Conservation (phyloP, 2,113 vertebrate species). For the Cyprinus carpio region DNA sequence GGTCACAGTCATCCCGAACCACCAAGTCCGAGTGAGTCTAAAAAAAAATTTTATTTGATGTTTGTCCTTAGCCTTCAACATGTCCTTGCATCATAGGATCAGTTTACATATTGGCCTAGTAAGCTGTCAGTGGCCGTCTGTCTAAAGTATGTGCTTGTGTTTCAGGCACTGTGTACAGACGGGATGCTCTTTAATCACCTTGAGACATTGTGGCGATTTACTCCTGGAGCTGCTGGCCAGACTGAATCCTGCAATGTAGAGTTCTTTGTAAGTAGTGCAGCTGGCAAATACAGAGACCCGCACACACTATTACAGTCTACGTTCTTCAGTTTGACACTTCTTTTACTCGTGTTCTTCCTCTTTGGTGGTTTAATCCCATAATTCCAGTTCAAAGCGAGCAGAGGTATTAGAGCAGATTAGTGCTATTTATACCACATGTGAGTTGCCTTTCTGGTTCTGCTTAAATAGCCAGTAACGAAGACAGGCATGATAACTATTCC, state of each 20-base stretch:
- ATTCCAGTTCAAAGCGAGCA: background rate
- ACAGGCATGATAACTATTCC: conserved; percentile 36
- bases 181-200: conserved; percentile 79
- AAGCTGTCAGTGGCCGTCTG: background rate
- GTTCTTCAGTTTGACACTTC: background rate
- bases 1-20: conserved; percentile 71
- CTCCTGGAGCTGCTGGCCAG: conserved; percentile 62
- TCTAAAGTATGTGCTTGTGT: conserved; percentile 30
- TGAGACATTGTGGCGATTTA: conserved; percentile 79
- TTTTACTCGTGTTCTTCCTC: background rate
- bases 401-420: conserved; percentile 54
- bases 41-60: background rate
- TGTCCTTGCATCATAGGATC: background rate
- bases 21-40: conserved; percentile 73
- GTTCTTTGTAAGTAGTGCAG: conserved; percentile 73
- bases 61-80: conserved; percentile 2
- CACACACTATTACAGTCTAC: background rate
- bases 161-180: conserved; percentile 77
- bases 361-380: background rate
- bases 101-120: background rate
- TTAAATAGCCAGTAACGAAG: conserved; percentile 51
- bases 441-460: conserved; percentile 26
- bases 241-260: conserved; percentile 72
- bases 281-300: background rate
- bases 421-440: conserved; percentile 57